Base-by-base conservation (phyloP, 2,113 vertebrate genomes). In the Turnix velox region DNA sequence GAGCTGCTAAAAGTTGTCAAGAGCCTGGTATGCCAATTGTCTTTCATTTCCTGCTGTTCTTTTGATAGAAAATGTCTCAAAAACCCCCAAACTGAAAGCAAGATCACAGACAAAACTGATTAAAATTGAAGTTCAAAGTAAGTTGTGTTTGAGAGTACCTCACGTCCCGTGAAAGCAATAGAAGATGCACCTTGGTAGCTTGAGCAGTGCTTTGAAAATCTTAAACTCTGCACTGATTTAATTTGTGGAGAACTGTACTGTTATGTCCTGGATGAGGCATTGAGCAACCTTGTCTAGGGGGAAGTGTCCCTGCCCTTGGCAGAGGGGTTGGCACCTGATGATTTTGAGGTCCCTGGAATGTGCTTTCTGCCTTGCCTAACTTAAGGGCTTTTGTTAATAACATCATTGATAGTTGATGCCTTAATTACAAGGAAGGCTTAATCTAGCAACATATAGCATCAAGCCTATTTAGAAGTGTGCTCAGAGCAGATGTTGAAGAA, bases 1-100 rank as follows among this genome's bases (percentile, higher is more conserved):
- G 98, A 99, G 83, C 89, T 99, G 87, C 97, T 99, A 88, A 99
- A 99, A 95, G 98, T 99, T 12, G 98, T 99, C 82, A 99, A 99
- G 96, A 99, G 98, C 92, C 96, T 99, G 98, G 98, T 99, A 97
- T 74, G 97, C 90, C 58, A 51, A 37, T 54, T 69, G 31, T 57
- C 58, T 62, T 31, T 76, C 8, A 16, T 62, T 43, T 37, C 39
- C 61, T 75, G 24, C 46, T 74, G 14, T 45, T 93, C 27, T 92
- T 93, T 30, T 84, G 45, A 14, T 37, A 85, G 28, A 28, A 94
- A 84, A 76, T 69, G 10, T 42, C 42, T 87, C 25, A n/a, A 84
- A 77, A 78, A 20, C 23, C n/a, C n/a, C n/a, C n/a, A 18, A 83
- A 66, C 6, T 40, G 30, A 65, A 74, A 54, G 20, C 54, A 43